phyloP scores from a whole-genome alignment of 2,888 invertebrate species.

The Phytoseiulus persimilis region DNA sequence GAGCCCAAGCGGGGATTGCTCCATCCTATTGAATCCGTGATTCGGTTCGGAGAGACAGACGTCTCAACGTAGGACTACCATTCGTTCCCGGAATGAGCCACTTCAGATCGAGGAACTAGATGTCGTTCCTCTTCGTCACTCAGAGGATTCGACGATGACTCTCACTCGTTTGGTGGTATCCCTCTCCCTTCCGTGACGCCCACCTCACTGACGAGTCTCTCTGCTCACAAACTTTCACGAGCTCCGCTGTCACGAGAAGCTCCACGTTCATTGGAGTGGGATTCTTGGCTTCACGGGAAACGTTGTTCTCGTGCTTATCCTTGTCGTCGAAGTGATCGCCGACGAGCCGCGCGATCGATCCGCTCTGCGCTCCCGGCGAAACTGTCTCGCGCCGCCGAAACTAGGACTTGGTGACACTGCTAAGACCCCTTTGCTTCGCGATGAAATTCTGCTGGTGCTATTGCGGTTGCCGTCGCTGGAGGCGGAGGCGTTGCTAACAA shows the following conservation, averaged over 20 bases:
- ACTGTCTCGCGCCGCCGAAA: neutral
- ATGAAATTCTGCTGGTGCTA: neutral
- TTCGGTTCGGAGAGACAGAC: no score
- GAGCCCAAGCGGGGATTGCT: no score
- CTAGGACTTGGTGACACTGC: neutral
- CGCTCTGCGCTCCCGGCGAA: neutral
- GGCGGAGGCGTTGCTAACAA: neutral
- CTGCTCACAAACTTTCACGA: neutral
- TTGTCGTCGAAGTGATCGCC: neutral
- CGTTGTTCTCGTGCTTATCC: neutral
- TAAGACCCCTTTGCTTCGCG: neutral
- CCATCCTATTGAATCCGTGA: no score
- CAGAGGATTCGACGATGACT: neutral
- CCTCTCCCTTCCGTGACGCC: neutral
- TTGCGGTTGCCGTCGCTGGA: neutral
- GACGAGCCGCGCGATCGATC: neutral
- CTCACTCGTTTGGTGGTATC: neutral
- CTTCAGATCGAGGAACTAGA: no score
- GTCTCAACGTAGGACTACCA: no score
- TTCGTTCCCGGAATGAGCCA: no score
- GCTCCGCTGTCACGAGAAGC: neutral
- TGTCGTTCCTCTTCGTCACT: no score
- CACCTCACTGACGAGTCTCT: neutral
- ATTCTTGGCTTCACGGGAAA: neutral
- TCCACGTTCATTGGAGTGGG: neutral